These are phyloP conservation scores for Rhinophrynus dorsalis DNA, from an alignment of 2,797 vertebrate species.

Conservation along the genomic window DNA sequence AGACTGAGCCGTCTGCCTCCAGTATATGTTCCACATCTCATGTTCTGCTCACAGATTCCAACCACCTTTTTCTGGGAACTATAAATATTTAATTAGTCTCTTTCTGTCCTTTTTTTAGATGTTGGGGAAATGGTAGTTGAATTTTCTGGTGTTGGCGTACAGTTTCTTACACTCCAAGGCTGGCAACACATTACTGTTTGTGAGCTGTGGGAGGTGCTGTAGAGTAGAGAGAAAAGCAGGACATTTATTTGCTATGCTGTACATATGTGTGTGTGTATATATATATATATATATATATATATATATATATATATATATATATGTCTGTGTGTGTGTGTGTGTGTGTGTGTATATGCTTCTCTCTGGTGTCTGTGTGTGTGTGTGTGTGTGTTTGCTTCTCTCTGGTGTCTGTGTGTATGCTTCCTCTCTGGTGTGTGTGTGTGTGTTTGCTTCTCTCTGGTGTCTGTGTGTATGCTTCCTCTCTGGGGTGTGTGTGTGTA, in stretches of 20 bases:
- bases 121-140: constrained; percentile 88
- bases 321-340: no score
- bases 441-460: no score
- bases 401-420: no score
- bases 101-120: constrained; percentile 67
- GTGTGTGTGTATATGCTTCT: no score
- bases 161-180: constrained; percentile 84
- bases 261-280: not conserved
- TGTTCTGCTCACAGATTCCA: constrained; percentile 31
- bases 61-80: constrained; percentile 20
- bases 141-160: constrained; percentile 78
- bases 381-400: no score
- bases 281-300: not conserved
- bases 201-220: constrained; percentile 88
- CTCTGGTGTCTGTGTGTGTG: no score
- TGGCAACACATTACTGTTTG: constrained; percentile 80
- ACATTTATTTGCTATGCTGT: not conserved
- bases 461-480: no score
- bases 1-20: not conserved
- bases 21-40: not conserved
- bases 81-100: constrained; percentile 46
- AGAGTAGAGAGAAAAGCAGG: constrained; percentile 17
- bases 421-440: no score
- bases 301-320: not conserved
- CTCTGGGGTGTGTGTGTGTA: no score